phyloP scores from a whole-genome alignment of 2,797 vertebrate species.

The Synaphobranchus kaupii region DNA sequence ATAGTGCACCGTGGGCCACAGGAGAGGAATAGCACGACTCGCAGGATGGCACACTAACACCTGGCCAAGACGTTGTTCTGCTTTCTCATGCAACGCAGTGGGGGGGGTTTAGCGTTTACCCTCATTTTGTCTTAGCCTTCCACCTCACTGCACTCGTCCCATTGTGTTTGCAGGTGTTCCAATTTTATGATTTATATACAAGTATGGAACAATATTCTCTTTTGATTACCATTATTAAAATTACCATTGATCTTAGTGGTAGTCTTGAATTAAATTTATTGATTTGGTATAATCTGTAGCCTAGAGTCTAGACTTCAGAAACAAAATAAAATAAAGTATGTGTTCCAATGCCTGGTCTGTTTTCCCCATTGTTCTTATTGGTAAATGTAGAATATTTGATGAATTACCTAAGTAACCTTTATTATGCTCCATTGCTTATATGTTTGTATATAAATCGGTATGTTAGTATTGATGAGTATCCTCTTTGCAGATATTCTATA shows the following conservation, averaged over 20 bases:
- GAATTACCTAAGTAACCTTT: background rate
- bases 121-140: background rate
- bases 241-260: background rate
- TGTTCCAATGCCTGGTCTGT: background rate
- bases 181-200: background rate
- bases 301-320: background rate
- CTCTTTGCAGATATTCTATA: background rate
- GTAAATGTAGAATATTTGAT: background rate
- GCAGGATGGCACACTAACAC: conserved; percentile 72
- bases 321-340: background rate
- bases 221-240: too few relatives aligned
- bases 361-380: background rate
- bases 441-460: background rate
- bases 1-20: conserved; percentile 63
- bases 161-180: background rate
- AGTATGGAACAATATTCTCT: too few relatives aligned
- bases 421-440: background rate
- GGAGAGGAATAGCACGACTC: conserved; percentile 58
- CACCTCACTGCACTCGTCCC: background rate
- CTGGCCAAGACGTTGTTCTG: conserved; percentile 64
- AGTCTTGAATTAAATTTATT: background rate
- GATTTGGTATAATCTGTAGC: background rate
- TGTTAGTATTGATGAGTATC: background rate
- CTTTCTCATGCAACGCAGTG: conserved; percentile 52
- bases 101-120: conserved; percentile 50